Base-by-base conservation (phyloP, 1,140 invertebrate species). In the Lucilia sericata region DNA sequence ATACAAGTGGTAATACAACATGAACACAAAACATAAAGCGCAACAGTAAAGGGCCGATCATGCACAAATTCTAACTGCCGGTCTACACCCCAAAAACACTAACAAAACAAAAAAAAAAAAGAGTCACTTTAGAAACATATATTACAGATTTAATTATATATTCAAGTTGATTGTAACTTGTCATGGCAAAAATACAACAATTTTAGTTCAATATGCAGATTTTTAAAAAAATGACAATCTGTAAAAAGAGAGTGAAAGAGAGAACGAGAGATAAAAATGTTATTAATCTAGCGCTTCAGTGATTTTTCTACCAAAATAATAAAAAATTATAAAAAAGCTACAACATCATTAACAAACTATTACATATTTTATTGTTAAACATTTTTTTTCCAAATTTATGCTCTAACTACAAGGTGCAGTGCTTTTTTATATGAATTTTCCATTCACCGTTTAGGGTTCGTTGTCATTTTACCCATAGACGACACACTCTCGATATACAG, bases 31-130 rank as follows among this genome's bases (percentile, higher is more conserved):
- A 8, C 7, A 49, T 19, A 49, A 80, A 80, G 19, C 42, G 76
- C 76, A 80, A 80, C 42, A 80, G 49, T 51, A 80, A 80, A 80
- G 76, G 76, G 76, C 76, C 25, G 76, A 80, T 80, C 76, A 80
- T 80, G 76, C 76, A 80, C 42, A 80, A 70, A 70, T 19, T 70
- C 65, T 70, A 70, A 25, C 65, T 25, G 21, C 76, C 76, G 76
- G 76, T 19, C 42, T 49, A 80, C 76, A 80, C 76, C 76, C 76
- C 47, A n/a, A 55, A 80, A 80, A 80, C 19, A 80, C 19, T 10
- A 80, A 51, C 36, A 78, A 19, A 17, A 10, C 2, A 25, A 19
- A 19, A 47, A 14, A n/a, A 30, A 25, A 8, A 30, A 74, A 9
- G 13, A 75, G 30, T 42, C 25, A 30, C 25, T 30, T 30, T 75